Evolutionary conservation across 2,888 invertebrate genomes (phyloP).

Genomic region (Sminthurides aquaticus): DNA sequence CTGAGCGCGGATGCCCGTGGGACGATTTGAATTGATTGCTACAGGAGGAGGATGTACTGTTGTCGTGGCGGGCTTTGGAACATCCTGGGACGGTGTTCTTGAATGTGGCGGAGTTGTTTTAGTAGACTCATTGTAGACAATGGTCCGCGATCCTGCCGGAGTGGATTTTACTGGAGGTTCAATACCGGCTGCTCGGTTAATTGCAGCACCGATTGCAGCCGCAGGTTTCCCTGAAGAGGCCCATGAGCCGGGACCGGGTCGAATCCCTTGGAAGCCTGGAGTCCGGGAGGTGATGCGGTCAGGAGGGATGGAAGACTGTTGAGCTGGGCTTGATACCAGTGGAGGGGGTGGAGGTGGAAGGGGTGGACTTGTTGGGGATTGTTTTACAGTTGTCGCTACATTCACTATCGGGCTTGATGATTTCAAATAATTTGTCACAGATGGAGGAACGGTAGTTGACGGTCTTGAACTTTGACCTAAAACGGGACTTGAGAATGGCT

Average conservation of each 20-base stretch:
- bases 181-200: not conserved
- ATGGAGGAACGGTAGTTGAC: not conserved
- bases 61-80: not conserved
- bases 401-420: not conserved
- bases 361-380: not conserved
- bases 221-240: not conserved
- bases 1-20: not conserved
- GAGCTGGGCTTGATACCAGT: too few relatives aligned
- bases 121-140: not conserved
- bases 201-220: not conserved
- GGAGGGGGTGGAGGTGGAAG: not conserved
- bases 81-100: not conserved
- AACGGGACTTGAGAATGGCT: not conserved
- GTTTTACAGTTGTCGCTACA: not conserved
- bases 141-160: not conserved
- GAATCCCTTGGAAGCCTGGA: slow-evolving; percentile 2
- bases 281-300: not conserved
- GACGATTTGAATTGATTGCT: not conserved
- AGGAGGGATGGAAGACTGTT: not conserved
- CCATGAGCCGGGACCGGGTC: not conserved
- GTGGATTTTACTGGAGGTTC: not conserved
- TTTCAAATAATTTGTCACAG: not conserved
- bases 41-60: not conserved
- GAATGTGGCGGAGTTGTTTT: not conserved
- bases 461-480: slow-evolving; percentile 1